These are phyloP conservation scores for Eustalomyia histrio DNA, from an alignment of 2,888 invertebrate genomes.

Conservation along the genomic window DNA sequence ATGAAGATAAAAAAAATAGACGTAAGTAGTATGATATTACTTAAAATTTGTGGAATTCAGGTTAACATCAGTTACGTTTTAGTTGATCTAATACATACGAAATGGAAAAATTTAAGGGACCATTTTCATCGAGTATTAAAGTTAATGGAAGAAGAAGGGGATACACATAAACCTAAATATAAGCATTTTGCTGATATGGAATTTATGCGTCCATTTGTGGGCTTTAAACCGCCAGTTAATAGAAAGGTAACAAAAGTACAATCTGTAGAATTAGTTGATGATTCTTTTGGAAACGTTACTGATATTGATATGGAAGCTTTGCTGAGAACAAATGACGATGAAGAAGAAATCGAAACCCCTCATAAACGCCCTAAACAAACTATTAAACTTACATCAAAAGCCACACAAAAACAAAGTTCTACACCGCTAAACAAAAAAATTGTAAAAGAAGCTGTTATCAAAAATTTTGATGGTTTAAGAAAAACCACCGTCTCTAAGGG, in stretches of 20 bases:
- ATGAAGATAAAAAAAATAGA: no score
- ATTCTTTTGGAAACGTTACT: background rate
- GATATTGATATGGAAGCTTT: slow-evolving; percentile 39
- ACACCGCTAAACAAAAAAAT: background rate
- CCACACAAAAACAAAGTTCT: background rate
- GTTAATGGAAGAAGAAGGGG: no score
- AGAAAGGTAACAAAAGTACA: background rate
- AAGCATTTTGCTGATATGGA: slow-evolving; percentile 46
- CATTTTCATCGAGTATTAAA: no score
- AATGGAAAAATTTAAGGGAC: no score
- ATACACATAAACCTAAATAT: slow-evolving; percentile 37
- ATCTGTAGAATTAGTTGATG: background rate
- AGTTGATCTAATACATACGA: no score
- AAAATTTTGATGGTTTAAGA: slow-evolving; percentile 29
- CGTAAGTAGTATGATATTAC: no score
- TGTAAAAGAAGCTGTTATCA: slow-evolving; percentile 20
- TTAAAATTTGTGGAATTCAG: no score
- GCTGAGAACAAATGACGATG: slow-evolving; percentile 10
- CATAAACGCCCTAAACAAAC: background rate
- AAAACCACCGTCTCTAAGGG: slow-evolving; percentile 3
- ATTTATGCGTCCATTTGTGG: background rate
- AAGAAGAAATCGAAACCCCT: background rate
- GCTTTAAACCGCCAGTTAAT: background rate
- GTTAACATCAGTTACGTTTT: no score
- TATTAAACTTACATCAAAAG: slow-evolving; percentile 2